Evolutionary conservation across 2,797 vertebrate genomes (phyloP).

Genomic region (Sphaeramia orbicularis): DNA sequence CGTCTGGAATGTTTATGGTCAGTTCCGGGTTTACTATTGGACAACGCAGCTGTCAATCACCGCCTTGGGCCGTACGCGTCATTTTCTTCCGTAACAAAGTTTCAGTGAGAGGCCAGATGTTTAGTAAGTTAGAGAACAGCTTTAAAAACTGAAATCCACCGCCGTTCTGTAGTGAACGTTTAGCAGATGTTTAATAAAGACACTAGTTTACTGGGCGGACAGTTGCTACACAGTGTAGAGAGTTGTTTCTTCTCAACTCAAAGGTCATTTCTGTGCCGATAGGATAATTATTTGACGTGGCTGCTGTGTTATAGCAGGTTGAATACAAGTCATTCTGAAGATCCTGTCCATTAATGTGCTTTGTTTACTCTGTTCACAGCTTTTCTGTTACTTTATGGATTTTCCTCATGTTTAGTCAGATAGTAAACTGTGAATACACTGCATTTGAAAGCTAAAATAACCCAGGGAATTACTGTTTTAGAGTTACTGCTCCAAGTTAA

Average conservation of each 20-base stretch:
- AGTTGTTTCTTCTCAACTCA: slow-evolving; percentile 5
- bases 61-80: slow-evolving; percentile 42
- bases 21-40: slow-evolving; percentile 76
- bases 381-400: neutral
- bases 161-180: accelerated
- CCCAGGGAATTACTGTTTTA: neutral
- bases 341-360: no score
- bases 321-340: neutral
- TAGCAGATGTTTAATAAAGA: neutral
- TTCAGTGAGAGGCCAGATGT: slow-evolving; percentile 81
- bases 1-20: slow-evolving; percentile 73
- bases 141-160: neutral
- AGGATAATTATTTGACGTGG: slow-evolving; percentile 64
- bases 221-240: no score
- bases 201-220: accelerated
- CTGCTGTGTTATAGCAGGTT: slow-evolving; percentile 61
- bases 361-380: no score
- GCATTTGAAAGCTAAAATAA: neutral
- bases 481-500: neutral
- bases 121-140: slow-evolving; percentile 54
- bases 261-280: slow-evolving; percentile 26
- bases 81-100: slow-evolving; percentile 83
- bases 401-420: neutral
- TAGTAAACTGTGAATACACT: neutral
- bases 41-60: slow-evolving; percentile 67